Evolutionary conservation across 2,888 invertebrate genomes (phyloP).

Genomic region (Tolmerus cingulatus): DNA sequence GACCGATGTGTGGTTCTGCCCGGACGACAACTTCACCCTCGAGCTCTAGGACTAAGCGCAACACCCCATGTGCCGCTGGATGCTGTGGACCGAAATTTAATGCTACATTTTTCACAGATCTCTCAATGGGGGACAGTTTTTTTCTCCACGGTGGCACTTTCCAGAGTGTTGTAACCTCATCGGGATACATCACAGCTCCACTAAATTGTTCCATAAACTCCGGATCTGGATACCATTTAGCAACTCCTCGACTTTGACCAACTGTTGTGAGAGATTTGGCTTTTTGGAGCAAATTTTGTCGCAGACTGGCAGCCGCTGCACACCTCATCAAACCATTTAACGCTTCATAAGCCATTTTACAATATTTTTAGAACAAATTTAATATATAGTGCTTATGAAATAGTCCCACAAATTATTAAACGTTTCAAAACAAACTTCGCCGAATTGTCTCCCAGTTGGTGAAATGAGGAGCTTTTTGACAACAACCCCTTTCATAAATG

Average conservation of each 20-base stretch:
- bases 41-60: conserved; percentile 83
- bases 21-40: conserved; percentile 75
- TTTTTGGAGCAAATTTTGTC: neutral
- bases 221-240: conserved; percentile 81
- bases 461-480: no score
- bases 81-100: conserved; percentile 94
- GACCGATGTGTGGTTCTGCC: conserved; percentile 96
- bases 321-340: neutral
- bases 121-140: conserved; percentile 73
- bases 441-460: no score
- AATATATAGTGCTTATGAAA: no score
- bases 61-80: conserved; percentile 93
- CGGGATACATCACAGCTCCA: conserved; percentile 78
- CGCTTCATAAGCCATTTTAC: neutral
- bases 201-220: conserved; percentile 75
- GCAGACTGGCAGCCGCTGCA: neutral
- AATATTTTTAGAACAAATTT: no score
- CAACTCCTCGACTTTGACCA: conserved; percentile 63
- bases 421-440: no score
- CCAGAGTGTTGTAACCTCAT: conserved; percentile 71
- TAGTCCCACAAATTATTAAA: no score
- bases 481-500: no score
- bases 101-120: conserved; percentile 82
- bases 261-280: neutral
- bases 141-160: conserved; percentile 73